Base-by-base conservation (phyloP, 1,140 invertebrate genomes). In the Gryon sp. region DNA sequence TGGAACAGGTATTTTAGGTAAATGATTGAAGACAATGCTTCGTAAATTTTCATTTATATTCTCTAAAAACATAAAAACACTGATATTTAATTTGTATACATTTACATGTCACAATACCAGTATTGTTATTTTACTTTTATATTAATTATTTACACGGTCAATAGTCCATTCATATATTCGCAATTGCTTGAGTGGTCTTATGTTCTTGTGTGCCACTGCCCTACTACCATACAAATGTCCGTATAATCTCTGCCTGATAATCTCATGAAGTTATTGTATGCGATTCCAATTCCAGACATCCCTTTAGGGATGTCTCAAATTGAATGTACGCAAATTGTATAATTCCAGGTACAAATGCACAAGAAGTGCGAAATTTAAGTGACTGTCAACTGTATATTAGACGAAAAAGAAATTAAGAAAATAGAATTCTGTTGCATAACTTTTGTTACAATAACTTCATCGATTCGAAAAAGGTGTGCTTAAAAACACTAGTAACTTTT, bases 41-140 rank as follows among this genome's bases (percentile, higher is more conserved):
- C 53, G 41, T 38, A 55, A 52, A 38, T 16, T 68, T 68, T 55
- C 53, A 46, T 75, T 75, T 75, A 75, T 75, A 75, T 68, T 4
- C 55, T 75, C 72, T 68, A 75, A 48, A 75, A 75, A 75, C 72
- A 68, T 75, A 68, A 72, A 73, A 73, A 78, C 76, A 78, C 52
- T 63, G 68, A 78, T 45, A 62, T 30, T 59, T 78, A 78, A 32
- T 57, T 57, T 73, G 9, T 73, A 65, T 77, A 77, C 74, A 72
- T 46, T 60, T 60, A 77, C 55, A 68, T 48, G 40, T 69, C 36
- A 60, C 52, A 30, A 52, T 63, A 57, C 26, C 59, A 36, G 12
- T 65, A 66, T 66, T 30, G 70, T 9, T n/a, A 45, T 52, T 66
- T 34, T 41, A 22, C 36, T 41, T 16, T 73, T 36, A 57, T 28